Evolutionary conservation across 1,140 invertebrate genomes (phyloP), one percentile per base, ranked within the genome.

Genomic region (Aphaenogaster rudis): DNA sequence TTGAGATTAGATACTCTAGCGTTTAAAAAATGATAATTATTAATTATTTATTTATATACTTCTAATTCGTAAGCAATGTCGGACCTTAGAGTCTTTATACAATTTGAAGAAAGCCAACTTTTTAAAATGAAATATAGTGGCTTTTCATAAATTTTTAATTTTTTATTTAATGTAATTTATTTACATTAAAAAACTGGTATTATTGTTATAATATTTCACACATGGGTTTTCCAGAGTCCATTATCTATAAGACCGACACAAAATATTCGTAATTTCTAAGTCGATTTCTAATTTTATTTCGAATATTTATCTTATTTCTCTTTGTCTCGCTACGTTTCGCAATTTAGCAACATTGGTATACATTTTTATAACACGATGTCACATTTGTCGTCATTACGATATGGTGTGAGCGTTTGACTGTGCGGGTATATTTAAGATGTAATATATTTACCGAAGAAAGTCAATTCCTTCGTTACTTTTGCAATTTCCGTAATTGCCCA

Each of bases 401-500:
- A 7, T 48, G 4, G 42, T 61, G 15, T 39, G 33, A 28, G 28
- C 28, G 28, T 28, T 28, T 0, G 28, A 80, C n/a, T n/a, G 78
- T 33, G 15, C 74, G 36, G 8, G 9, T 7, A 63, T 59, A 61
- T 63, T 82, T 72, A 50, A 84, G 69, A 61, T 11, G 45, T 84
- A 84, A 84, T 84, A 84, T 57, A 87, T 81, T 81, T 86, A 81
- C 67, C 54, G 63, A 63, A 76, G 54, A 57, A 87, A 69, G 74
- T 63, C 84, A 57, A 89, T 87, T 84, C 64, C 88, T 89, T 89
- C 71, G 89, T 87, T 89, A 89, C 61, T 71, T 64, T 87, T 66
- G 69, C 69, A 89, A 87, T 89, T 90, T 89, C 54, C 74, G 57
- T 90, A 90, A 90, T 89, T 89, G 63, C 74, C 3, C 71, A 63